Evolutionary conservation across 2,888 invertebrate species (phyloP).

Genomic region (Branchipolynoe longqiensis): DNA sequence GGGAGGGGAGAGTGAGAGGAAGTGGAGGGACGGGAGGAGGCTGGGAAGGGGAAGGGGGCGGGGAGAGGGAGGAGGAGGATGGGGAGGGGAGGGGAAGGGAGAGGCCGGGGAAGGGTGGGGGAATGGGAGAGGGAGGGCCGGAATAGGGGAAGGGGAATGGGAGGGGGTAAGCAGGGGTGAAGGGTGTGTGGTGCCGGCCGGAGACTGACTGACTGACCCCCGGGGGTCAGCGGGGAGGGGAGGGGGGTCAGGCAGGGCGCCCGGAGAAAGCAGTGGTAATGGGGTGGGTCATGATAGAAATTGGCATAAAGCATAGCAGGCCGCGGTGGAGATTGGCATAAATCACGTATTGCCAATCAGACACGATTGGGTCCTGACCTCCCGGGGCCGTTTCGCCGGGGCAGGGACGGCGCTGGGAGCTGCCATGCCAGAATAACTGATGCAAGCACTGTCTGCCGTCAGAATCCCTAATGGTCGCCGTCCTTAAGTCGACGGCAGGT

Average conservation of each 20-base stretch:
- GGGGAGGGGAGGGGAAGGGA: not conserved
- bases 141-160: not conserved
- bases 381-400: too few species aligned
- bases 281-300: not conserved
- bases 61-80: not conserved
- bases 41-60: too few species aligned
- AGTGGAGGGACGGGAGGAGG: too few species aligned
- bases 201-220: too few species aligned
- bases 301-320: not conserved
- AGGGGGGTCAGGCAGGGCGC: not conserved
- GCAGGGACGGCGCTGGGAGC: too few species aligned
- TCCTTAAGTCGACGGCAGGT: too few species aligned
- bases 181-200: not conserved
- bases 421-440: too few species aligned
- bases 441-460: too few species aligned
- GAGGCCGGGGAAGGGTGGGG: not conserved
- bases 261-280: not conserved
- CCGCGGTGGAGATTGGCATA: constrained; percentile 6
- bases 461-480: too few species aligned
- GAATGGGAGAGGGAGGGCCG: not conserved
- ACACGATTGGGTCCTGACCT: not conserved
- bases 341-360: not conserved
- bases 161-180: not conserved
- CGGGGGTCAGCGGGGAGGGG: not conserved
- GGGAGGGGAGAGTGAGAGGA: too few species aligned